phyloP scores from a whole-genome alignment of 2,888 invertebrate genomes.

The Ptychoptera albimana region DNA sequence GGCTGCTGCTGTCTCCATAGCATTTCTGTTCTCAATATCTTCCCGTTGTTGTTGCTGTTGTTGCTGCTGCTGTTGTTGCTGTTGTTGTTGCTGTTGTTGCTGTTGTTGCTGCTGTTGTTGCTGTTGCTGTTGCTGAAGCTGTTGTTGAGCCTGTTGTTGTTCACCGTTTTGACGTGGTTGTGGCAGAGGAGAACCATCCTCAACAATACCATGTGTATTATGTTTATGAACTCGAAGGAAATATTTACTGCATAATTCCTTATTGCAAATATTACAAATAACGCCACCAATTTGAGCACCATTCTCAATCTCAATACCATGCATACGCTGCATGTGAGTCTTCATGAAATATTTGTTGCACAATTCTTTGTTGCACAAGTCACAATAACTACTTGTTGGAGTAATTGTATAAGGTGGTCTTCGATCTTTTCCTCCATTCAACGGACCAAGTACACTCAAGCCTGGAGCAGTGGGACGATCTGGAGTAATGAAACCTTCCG shows the following conservation, averaged over 20 bases:
- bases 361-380: slow-evolving; percentile 95
- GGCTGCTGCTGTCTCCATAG: slow-evolving; percentile 13
- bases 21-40: too few species aligned
- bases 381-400: slow-evolving; percentile 80
- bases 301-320: slow-evolving; percentile 85
- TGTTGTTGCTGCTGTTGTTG: slow-evolving; percentile 13
- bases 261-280: slow-evolving; percentile 94
- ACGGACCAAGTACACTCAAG: slow-evolving; percentile 12
- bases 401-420: slow-evolving; percentile 41
- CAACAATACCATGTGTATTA: slow-evolving; percentile 92
- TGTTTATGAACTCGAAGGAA: slow-evolving; percentile 95
- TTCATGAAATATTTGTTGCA: slow-evolving; percentile 99
- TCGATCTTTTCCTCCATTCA: slow-evolving; percentile 25
- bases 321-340: slow-evolving; percentile 98
- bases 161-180: slow-evolving; percentile 28
- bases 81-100: slow-evolving; percentile 4
- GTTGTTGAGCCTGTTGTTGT: slow-evolving; percentile 12
- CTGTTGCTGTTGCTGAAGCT: neutral
- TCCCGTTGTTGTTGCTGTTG: neutral
- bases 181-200: slow-evolving; percentile 49
- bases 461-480: slow-evolving; percentile 26
- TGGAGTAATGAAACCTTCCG: slow-evolving; percentile 31
- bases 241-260: slow-evolving; percentile 95
- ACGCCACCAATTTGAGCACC: slow-evolving; percentile 86
- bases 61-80: neutral